Evolutionary conservation across 2,113 vertebrate species (phyloP), one percentile per base, ranked within the genome.

Genomic region (Oncorhynchus tshawytscha): DNA sequence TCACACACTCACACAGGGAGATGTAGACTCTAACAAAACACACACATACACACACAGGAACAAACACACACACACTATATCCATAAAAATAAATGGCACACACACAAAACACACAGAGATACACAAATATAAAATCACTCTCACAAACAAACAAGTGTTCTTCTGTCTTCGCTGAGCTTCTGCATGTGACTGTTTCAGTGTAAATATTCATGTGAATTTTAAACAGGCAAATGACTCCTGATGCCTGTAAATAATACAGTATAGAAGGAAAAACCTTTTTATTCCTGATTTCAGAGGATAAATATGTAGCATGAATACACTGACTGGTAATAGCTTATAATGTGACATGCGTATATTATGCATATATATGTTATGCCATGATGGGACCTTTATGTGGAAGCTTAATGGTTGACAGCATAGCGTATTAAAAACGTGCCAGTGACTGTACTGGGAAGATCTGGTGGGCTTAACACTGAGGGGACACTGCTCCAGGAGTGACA

Each of bases 351-450:
- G 60, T 64, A 73, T 73, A 68, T 84, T 76, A 13, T 62, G 59
- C 51, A 62, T 62, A 62, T 62, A 62, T 22, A 45, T 85, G 83
- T 89, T 88, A 86, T 85, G 83, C 84, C 89, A 91, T 92, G 91
- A 89, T 86, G 81, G 83, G 82, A 84, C 89, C 75, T 93, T 91
- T 83, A 88, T 87, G 85, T 71, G 71, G 84, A 57, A 87, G 90
- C 90, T 91, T 91, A 91, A 87, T 74, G 65, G 81, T 78, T 88
- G 86, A 88, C 85, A 87, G 89, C 80, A 71, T 71, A 71, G 27
- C 18, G 51, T 54, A 45, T 54, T 68, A 60, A 31, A 31, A 64
- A 34, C 25, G 48, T 64, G 72, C 15, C 11, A 49, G 73, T 49
- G 29, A 48, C 45, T 71, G 25, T 29, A n/a, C 39, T 16, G 22